phyloP scores from a whole-genome alignment of 2,888 invertebrate genomes.

The Anarsia innoxiella region DNA sequence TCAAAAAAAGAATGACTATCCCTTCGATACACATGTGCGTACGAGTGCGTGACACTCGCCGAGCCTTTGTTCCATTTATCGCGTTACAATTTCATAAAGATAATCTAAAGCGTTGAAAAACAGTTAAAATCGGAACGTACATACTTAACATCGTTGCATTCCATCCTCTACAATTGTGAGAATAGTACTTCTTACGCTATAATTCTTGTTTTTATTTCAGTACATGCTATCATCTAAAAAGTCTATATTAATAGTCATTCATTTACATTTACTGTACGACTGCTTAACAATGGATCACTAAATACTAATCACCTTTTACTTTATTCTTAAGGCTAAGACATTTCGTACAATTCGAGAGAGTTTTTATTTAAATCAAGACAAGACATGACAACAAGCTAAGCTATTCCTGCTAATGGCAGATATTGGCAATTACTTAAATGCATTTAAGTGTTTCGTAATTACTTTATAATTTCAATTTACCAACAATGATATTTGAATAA shows the following conservation, averaged over 20 bases:
- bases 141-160: background rate
- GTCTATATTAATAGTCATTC: conserved; percentile 2
- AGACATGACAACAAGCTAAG: too few species aligned
- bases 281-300: conserved; percentile 7
- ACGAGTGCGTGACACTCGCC: conserved; percentile 37
- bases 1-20: conserved; percentile 27
- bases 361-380: too few species aligned
- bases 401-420: too few species aligned
- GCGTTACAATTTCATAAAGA: conserved; percentile 40
- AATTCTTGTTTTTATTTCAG: background rate
- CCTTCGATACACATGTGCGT: conserved; percentile 35
- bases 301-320: conserved; percentile 5
- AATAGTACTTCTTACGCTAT: too few species aligned
- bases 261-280: conserved; percentile 5
- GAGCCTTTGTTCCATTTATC: conserved; percentile 39
- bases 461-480: too few species aligned
- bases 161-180: conserved; percentile 4
- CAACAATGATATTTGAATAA: too few species aligned
- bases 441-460: too few species aligned
- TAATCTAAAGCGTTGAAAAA: conserved; percentile 37
- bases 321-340: conserved; percentile 1
- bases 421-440: too few species aligned
- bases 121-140: too few species aligned
- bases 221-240: conserved; percentile 2
- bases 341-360: background rate